Percentiles rank a stretch among this genome's conserved stretches.
Conservation (phyloP, 2,888 invertebrate genomes). For the Cephonodes hylas region DNA sequence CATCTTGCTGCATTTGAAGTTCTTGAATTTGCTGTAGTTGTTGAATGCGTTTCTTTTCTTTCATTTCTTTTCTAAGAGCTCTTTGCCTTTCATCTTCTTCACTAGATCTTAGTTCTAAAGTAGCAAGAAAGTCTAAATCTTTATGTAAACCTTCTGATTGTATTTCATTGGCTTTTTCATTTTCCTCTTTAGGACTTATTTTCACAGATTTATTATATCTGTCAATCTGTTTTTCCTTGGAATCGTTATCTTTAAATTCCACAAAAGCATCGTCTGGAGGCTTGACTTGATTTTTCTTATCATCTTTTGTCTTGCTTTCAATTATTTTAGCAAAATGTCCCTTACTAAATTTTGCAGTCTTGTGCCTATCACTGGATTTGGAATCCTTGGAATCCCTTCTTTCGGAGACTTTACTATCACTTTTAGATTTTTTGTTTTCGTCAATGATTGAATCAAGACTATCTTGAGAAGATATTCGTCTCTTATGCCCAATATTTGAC, state of each 20-base stretch:
- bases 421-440: slow-evolving; percentile 83
- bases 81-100: slow-evolving; percentile 82
- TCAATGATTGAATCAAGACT: slow-evolving; percentile 80
- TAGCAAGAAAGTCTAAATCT: slow-evolving; percentile 82
- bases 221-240: slow-evolving; percentile 47
- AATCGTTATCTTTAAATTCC: slow-evolving; percentile 57
- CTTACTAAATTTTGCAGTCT: slow-evolving; percentile 81
- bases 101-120: slow-evolving; percentile 79
- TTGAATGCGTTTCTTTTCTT: slow-evolving; percentile 79
- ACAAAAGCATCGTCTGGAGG: slow-evolving; percentile 65
- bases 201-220: slow-evolving; percentile 49
- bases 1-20: slow-evolving; percentile 75
- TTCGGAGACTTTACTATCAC: slow-evolving; percentile 77
- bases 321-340: slow-evolving; percentile 80
- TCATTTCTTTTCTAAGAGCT: slow-evolving; percentile 78
- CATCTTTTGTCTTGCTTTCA: slow-evolving; percentile 82
- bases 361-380: slow-evolving; percentile 62
- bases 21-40: slow-evolving; percentile 75
- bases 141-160: slow-evolving; percentile 61
- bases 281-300: slow-evolving; percentile 80
- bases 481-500: slow-evolving; percentile 84
- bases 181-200: slow-evolving; percentile 52
- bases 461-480: slow-evolving; percentile 90
- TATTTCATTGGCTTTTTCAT: slow-evolving; percentile 45
- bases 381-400: slow-evolving; percentile 87